Evolutionary conservation across 2,797 vertebrate species (phyloP).

Genomic region (Cryptoblepharus egeriae): DNA sequence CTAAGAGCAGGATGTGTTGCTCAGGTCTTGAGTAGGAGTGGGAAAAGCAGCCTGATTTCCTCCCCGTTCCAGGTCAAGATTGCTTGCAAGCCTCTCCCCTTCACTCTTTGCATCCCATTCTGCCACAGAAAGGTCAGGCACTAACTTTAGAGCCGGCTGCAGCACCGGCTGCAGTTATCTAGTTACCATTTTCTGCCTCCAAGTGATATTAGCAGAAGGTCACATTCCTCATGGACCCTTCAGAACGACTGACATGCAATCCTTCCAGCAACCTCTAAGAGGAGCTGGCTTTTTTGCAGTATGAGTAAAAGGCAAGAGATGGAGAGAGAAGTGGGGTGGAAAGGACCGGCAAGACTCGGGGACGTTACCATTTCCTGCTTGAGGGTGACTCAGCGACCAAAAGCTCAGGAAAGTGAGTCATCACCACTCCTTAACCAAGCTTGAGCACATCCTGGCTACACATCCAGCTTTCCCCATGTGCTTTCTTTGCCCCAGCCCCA

Average conservation of each 20-base stretch:
- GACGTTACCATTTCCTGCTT: neutral
- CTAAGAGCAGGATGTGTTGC: too few species aligned
- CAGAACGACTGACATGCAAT: constrained; percentile 56
- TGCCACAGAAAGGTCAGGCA: constrained; percentile 74
- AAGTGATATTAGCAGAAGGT: constrained; percentile 51
- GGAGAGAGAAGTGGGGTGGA: neutral
- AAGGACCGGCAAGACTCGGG: neutral
- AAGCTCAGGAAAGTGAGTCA: constrained; percentile 60
- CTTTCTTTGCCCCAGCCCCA: neutral
- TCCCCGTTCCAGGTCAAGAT: neutral
- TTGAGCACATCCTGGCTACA: neutral
- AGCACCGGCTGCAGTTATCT: constrained; percentile 52
- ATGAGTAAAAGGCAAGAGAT: neutral
- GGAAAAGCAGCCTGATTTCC: neutral
- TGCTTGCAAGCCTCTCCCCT: neutral
- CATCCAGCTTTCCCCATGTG: neutral
- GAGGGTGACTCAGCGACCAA: constrained; percentile 50
- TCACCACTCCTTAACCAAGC: neutral
- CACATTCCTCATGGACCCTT: constrained; percentile 28
- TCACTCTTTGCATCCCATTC: neutral
- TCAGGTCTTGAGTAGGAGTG: neutral
- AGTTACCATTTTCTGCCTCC: constrained; percentile 67
- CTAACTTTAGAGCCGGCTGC: constrained; percentile 74
- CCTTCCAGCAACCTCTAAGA: neutral
- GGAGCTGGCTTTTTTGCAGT: neutral